Base-by-base conservation (phyloP, 2,888 invertebrate genomes). In the Oscheius sp. region DNA sequence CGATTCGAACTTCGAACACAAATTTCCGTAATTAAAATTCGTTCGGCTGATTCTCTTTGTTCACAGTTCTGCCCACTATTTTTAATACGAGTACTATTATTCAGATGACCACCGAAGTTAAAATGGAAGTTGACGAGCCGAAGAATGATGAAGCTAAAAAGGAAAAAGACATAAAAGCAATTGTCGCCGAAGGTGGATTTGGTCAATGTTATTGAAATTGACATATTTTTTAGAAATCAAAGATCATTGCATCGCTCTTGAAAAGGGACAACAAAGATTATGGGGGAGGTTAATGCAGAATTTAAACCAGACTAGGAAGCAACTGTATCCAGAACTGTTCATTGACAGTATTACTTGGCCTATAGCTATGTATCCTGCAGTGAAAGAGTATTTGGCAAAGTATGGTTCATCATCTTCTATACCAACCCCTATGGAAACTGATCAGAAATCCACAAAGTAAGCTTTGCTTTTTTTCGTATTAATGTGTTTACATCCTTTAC, bases 61-160 rank as follows among this genome's bases (percentile, higher is more conserved):
- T n/a, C n/a, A n/a, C n/a, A n/a, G n/a, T n/a, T n/a, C n/a, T n/a
- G n/a, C n/a, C n/a, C n/a, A n/a, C n/a, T n/a, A n/a, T n/a, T n/a
- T n/a, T n/a, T n/a, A n/a, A n/a, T n/a, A 18, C n/a, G 3, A 49
- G 49, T 49, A 49, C 6, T 45, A 18, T 12, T 52, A 52, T 66
- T 49, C 18, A 72, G 66, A 61, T 69, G 59, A 41, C 73, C n/a
- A 27, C 21, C 21, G 73, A 41, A 2, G 81, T 81, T 53, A 82
- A 82, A 70, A 85, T 85, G 85, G 85, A 85, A 61, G 83, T 85
- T 0, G 85, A 85, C 49, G 78, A 79, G 53, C 73, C 76, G 7
- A 58, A 61, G 29, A 76, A 83, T 66, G 76, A 77, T 35, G 55
- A 72, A 16, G 59, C 41, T 7, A 61, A 72, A 45, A 76, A 78